phyloP scores from a whole-genome alignment of 1,140 invertebrate genomes.

The Phenacoccus solenopsis region DNA sequence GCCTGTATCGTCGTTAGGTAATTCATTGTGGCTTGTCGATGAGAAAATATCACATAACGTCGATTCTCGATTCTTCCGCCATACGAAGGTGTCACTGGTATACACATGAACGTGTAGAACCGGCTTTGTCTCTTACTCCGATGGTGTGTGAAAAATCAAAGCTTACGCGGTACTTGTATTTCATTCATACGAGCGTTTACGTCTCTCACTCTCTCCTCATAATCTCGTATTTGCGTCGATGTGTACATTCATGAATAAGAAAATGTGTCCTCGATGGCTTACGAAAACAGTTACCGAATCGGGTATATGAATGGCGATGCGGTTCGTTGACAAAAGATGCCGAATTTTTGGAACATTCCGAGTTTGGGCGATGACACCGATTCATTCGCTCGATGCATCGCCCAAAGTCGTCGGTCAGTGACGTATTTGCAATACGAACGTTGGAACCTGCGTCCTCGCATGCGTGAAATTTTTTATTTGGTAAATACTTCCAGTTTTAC shows the following conservation, averaged over 20 bases:
- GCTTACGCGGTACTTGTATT: not conserved
- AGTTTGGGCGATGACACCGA: not conserved
- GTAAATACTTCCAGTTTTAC: too few relatives aligned
- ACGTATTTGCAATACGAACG: too few relatives aligned
- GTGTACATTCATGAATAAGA: too few relatives aligned
- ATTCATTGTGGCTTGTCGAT: not conserved
- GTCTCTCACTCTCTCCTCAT: not conserved
- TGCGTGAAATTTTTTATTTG: too few relatives aligned
- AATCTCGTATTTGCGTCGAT: not conserved
- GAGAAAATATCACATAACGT: not conserved
- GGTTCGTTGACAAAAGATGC: not conserved
- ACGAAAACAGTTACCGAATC: not conserved
- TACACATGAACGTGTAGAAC: not conserved
- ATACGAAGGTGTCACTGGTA: not conserved
- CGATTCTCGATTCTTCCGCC: too few relatives aligned
- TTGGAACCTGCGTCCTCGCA: too few relatives aligned
- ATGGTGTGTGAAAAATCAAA: conserved; percentile 2
- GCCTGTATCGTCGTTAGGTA: too few relatives aligned
- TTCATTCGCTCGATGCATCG: not conserved
- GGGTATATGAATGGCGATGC: not conserved
- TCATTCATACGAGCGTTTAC: not conserved
- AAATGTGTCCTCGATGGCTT: not conserved
- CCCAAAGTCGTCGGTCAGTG: too few relatives aligned
- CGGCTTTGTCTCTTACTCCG: not conserved
- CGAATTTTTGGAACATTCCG: not conserved